Base-by-base conservation (phyloP, 1,140 invertebrate genomes). In the Drosophila lini region DNA sequence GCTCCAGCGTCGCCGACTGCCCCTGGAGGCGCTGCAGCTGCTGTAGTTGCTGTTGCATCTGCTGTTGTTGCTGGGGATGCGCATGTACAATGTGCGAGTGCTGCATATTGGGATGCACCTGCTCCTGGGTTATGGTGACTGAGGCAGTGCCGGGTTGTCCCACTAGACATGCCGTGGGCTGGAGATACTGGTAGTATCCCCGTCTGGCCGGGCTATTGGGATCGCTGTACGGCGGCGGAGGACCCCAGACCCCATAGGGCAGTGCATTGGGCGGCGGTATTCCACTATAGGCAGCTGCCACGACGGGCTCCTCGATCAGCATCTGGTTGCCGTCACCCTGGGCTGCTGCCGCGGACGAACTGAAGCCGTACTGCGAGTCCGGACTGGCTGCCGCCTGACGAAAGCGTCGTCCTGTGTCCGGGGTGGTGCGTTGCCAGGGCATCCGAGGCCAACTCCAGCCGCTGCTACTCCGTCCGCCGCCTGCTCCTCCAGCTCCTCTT, bases 181-280 rank as follows among this genome's bases (percentile, higher is more conserved):
- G 91, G n/a, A 92, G 74, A 70, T 92, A 92, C 45, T 92, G 91
- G 70, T 92, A 92, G 65, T 92, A 92, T 4, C 88, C 91, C 7
- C 91, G 90, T 63, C 95, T 92, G 0, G 94, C 94, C 3, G 94
- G 94, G 82, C 94, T 95, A 65, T 95, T 95, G 5, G 95, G 95
- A 79, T 96, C 95, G 53, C 95, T 95, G 81, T 96, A 96, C 0
- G 95, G 95, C 3, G 96, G 95, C 11, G 96, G 95, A 15, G 95
- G 96, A 16, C 95, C 96, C 95, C 96, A 96, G 15, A 96, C 90
- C 62, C 91, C 91, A 42, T 92, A 92, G 36, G 91, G 91, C 50
- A 92, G 34, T 4, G 82, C 91, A 91, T 47, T 93, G 31, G 65
- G 84, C 10, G 79, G 71, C 52, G 63, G 90, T 91, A 91, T 60